Conservation (phyloP, 2,888 invertebrate genomes). For the Epinotia nisella region DNA sequence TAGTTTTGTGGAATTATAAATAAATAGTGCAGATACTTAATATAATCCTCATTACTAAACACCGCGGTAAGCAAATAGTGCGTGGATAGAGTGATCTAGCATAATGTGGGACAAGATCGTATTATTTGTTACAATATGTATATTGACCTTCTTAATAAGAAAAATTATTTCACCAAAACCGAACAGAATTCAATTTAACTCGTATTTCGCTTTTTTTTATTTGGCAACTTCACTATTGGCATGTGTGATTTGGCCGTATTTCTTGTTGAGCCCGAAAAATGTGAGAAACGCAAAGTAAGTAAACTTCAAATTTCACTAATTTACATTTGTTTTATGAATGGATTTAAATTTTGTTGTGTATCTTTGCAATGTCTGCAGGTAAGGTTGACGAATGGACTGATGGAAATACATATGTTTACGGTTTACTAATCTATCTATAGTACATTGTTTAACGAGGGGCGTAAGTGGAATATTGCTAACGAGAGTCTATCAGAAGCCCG, state of each 20-base stretch:
- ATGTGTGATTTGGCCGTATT: conserved; percentile 49
- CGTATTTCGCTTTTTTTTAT: conserved; percentile 41
- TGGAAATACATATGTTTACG: no score
- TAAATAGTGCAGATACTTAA: conserved; percentile 31
- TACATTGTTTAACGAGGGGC: no score
- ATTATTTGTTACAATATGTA: conserved; percentile 55
- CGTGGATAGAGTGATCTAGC: conserved; percentile 52
- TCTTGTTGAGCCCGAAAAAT: conserved; percentile 48
- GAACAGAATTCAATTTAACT: conserved; percentile 47
- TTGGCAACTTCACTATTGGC: conserved; percentile 37
- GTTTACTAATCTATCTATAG: no score
- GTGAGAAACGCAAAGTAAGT: conserved; percentile 58
- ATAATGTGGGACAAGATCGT: conserved; percentile 66
- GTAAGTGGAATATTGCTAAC: no score
- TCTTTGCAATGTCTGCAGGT: no score
- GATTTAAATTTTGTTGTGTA: no score
- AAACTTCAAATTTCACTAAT: neutral
- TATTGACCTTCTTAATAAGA: conserved; percentile 59
- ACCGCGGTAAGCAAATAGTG: conserved; percentile 44
- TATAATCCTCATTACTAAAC: conserved; percentile 40
- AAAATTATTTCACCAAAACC: conserved; percentile 55
- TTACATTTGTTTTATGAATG: neutral
- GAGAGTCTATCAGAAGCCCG: no score
- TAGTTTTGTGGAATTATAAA: conserved; percentile 35
- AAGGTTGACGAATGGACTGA: no score